Conservation (phyloP, 2,797 vertebrate genomes). For the Trachurus trachurus region DNA sequence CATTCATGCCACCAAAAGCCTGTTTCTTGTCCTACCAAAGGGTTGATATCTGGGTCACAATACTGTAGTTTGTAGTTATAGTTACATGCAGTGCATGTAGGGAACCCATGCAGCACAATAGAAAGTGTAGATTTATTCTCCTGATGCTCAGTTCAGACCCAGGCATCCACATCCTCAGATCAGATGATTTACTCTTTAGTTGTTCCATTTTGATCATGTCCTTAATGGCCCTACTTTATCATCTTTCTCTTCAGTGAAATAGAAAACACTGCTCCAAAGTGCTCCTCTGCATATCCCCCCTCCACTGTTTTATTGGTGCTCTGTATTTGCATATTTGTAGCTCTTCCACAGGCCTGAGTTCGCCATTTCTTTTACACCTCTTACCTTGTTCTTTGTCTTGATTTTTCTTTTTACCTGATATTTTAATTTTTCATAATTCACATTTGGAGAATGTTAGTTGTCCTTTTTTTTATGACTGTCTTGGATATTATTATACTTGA, state of each 20-base stretch:
- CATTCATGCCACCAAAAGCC: neutral
- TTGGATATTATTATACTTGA: too few species aligned
- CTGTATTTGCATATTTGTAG: conserved; percentile 9
- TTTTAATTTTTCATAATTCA: too few species aligned
- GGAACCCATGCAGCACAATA: too few species aligned
- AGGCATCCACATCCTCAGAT: neutral
- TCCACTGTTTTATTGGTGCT: conserved; percentile 5
- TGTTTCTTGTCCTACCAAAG: conserved; percentile 17
- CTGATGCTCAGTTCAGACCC: neutral
- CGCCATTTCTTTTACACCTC: too few species aligned
- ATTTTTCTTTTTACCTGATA: too few species aligned
- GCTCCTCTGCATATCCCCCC: neutral
- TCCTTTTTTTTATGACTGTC: too few species aligned
- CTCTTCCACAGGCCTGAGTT: neutral
- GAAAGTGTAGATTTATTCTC: neutral
- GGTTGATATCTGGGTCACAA: neutral
- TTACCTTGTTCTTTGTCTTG: too few species aligned
- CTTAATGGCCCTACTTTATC: neutral
- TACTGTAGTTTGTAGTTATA: neutral
- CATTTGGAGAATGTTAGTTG: too few species aligned
- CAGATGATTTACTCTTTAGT: conserved; percentile 3
- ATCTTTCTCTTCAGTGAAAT: neutral
- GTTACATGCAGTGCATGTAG: neutral
- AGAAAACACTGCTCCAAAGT: neutral
- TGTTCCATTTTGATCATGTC: conserved; percentile 1